phyloP scores from a whole-genome alignment of 2,797 vertebrate species.

The Halcyon smyrnensis region DNA sequence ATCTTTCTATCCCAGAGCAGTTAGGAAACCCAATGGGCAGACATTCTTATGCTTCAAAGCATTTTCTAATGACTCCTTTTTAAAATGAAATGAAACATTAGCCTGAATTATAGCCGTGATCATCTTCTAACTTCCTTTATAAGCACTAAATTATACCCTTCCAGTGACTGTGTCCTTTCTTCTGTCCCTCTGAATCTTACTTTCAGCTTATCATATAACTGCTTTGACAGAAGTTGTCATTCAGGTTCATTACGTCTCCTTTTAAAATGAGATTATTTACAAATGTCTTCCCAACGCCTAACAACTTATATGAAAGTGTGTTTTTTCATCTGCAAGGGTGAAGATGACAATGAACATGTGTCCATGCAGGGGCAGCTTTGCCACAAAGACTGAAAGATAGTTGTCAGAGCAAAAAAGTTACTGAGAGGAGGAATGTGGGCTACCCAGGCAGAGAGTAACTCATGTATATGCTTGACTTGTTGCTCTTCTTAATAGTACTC shows the following conservation, averaged over 20 bases:
- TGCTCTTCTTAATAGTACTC: not conserved
- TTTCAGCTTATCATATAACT: conserved; percentile 26
- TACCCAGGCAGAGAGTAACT: not conserved
- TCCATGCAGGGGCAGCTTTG: not conserved
- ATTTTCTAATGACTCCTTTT: conserved; percentile 44
- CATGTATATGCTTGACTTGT: not conserved
- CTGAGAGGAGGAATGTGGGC: not conserved
- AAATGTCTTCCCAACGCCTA: conserved; percentile 3
- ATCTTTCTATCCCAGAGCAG: not conserved
- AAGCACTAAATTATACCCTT: conserved; percentile 32
- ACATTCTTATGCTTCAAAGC: conserved; percentile 31
- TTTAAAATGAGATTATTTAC: conserved; percentile 36
- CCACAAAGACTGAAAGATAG: not conserved
- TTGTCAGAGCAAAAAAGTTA: not conserved
- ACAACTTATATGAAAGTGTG: not conserved
- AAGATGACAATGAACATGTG: not conserved
- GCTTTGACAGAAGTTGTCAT: conserved; percentile 1
- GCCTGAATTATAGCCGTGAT: conserved; percentile 54
- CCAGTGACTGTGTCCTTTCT: conserved; percentile 24
- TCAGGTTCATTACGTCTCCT: conserved; percentile 20
- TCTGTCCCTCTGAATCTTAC: not conserved
- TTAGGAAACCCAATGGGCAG: not conserved
- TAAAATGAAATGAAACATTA: conserved; percentile 46
- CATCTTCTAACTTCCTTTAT: not conserved
- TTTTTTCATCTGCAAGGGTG: not conserved